Evolutionary conservation across 1,140 invertebrate species (phyloP).

Genomic region (Penaeus japonicus): DNA sequence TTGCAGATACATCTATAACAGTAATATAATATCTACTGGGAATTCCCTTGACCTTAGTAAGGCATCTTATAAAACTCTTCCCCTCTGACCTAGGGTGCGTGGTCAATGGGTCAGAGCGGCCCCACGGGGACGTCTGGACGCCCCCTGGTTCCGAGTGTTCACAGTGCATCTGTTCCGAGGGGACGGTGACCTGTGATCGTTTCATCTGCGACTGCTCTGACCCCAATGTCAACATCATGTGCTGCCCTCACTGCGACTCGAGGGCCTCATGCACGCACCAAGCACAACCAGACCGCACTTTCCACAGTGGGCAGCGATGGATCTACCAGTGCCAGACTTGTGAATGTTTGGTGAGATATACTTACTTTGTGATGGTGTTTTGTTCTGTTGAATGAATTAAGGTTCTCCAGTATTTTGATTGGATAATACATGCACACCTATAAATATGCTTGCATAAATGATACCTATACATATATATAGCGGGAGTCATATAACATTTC

Average conservation of each 20-base stretch:
- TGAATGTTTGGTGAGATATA: slow-evolving; percentile 78
- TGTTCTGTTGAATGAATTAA: not conserved
- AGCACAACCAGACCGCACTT: slow-evolving; percentile 77
- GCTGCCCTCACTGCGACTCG: slow-evolving; percentile 74
- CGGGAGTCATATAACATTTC: no score
- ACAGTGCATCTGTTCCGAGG: slow-evolving; percentile 71
- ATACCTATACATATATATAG: no score
- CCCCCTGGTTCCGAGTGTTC: slow-evolving; percentile 70
- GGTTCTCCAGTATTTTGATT: no score
- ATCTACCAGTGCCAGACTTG: slow-evolving; percentile 89
- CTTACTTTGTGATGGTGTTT: not conserved
- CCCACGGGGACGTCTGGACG: slow-evolving; percentile 68
- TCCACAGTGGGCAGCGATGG: slow-evolving; percentile 83
- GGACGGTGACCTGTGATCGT: slow-evolving; percentile 72
- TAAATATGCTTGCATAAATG: no score
- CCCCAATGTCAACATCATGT: slow-evolving; percentile 65
- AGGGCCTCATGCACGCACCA: slow-evolving; percentile 78
- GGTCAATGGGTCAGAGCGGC: slow-evolving; percentile 70
- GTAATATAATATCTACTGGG: no score
- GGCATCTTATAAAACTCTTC: not conserved
- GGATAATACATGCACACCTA: not conserved
- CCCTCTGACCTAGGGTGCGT: slow-evolving; percentile 68
- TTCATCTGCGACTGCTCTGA: slow-evolving; percentile 72
- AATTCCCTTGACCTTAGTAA: no score
- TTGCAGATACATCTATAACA: no score